These are phyloP conservation scores for Lethenteron camtschaticum DNA, from an alignment of 2,113 vertebrate genomes.

Conservation along the genomic window DNA sequence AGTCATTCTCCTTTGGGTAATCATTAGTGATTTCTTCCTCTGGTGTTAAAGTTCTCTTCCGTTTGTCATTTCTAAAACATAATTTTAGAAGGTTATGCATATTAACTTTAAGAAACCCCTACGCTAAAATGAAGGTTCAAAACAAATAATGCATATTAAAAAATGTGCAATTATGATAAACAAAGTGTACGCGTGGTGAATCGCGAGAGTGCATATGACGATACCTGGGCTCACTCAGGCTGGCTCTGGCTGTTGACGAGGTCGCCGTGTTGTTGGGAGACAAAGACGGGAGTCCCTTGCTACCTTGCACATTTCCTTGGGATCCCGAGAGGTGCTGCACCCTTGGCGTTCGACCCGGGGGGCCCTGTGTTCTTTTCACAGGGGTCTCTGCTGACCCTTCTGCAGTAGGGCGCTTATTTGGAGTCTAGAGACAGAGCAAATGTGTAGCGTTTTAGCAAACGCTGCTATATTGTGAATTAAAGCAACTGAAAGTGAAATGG, in stretches of 20 bases:
- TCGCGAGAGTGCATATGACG: no score
- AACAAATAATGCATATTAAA: not conserved
- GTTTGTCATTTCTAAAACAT: slow-evolving; percentile 46
- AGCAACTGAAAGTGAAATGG: not conserved
- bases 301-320: slow-evolving; percentile 19
- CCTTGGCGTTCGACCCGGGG: slow-evolving; percentile 15
- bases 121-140: no score
- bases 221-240: slow-evolving; percentile 66
- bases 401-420: not conserved
- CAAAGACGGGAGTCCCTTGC: slow-evolving; percentile 18
- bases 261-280: slow-evolving; percentile 12
- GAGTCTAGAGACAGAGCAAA: not conserved
- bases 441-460: not conserved
- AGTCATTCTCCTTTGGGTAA: slow-evolving; percentile 96
- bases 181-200: not conserved
- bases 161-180: not conserved
- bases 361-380: not conserved
- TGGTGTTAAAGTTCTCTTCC: slow-evolving; percentile 43
- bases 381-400: not conserved
- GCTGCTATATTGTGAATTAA: not conserved
- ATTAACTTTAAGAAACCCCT: not conserved
- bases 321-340: slow-evolving; percentile 11
- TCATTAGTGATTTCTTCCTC: slow-evolving; percentile 65
- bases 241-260: slow-evolving; percentile 39
- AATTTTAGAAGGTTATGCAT: not conserved